These are phyloP conservation scores for Anisognathus igniventris DNA, from an alignment of 2,797 vertebrate genomes.

Conservation along the genomic window DNA sequence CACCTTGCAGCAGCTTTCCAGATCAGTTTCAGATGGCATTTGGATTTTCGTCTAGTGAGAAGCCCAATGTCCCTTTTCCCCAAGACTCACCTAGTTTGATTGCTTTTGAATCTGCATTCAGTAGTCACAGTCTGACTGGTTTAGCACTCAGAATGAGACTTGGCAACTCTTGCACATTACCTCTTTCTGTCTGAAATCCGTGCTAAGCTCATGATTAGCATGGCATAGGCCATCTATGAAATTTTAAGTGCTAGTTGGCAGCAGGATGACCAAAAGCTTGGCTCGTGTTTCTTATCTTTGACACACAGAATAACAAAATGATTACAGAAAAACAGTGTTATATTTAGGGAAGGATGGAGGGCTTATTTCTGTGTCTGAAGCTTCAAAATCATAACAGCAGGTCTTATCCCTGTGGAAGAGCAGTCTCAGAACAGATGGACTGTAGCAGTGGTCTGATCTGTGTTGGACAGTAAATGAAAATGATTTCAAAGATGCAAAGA, in stretches of 20 bases:
- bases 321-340: conserved; percentile 32
- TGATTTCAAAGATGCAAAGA: background rate
- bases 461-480: conserved; percentile 9
- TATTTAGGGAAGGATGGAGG: background rate
- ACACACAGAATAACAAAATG: conserved; percentile 1
- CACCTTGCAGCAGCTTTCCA: background rate
- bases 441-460: background rate
- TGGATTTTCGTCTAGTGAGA: background rate
- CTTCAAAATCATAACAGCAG: background rate
- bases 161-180: background rate
- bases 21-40: background rate
- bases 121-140: background rate
- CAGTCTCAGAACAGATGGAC: conserved; percentile 35
- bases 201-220: conserved; percentile 20
- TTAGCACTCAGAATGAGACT: conserved; percentile 11
- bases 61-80: background rate
- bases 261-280: conserved; percentile 32
- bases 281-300: conserved; percentile 39
- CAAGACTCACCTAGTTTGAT: background rate
- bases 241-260: conserved; percentile 53
- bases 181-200: conserved; percentile 15
- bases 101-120: background rate
- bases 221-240: conserved; percentile 34
- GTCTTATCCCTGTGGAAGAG: conserved; percentile 8
- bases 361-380: conserved; percentile 30